phyloP scores from a whole-genome alignment of 2,888 invertebrate species.

The Drosophila tanythrix region DNA sequence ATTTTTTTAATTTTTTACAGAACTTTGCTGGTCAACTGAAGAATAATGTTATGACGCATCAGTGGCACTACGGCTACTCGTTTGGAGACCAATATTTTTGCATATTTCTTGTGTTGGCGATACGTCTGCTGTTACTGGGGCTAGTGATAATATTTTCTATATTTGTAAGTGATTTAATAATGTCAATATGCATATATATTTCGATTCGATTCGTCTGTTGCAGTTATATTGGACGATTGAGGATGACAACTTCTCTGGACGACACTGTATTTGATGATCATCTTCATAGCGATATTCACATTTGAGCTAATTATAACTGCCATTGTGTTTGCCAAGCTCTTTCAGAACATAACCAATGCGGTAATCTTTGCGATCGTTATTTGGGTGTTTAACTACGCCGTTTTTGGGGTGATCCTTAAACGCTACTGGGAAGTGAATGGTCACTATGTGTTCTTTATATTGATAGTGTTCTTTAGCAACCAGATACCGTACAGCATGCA shows the following conservation, averaged over 20 bases:
- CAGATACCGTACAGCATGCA: constrained; percentile 65
- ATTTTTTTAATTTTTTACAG: constrained; percentile 37
- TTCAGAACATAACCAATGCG: constrained; percentile 52
- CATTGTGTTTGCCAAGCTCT: constrained; percentile 59
- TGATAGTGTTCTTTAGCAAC: constrained; percentile 70
- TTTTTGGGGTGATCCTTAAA: constrained; percentile 66
- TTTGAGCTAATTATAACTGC: constrained; percentile 65
- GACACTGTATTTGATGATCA: constrained; percentile 33
- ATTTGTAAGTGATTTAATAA: constrained; percentile 46
- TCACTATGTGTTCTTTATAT: constrained; percentile 49
- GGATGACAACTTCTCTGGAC: not conserved
- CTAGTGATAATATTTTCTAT: constrained; percentile 47
- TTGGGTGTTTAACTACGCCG: constrained; percentile 72
- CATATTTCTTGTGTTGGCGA: constrained; percentile 59
- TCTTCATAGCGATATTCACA: constrained; percentile 57
- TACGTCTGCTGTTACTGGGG: constrained; percentile 64
- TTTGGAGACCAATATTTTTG: constrained; percentile 59
- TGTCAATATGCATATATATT: not conserved
- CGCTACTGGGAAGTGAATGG: constrained; percentile 50
- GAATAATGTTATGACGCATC: constrained; percentile 71
- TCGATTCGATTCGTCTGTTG: constrained; percentile 1
- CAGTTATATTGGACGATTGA: constrained; percentile 52
- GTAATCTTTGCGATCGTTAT: constrained; percentile 59
- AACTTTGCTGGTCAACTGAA: constrained; percentile 64
- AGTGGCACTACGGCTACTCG: constrained; percentile 73